These are phyloP conservation scores for Nycticorax nycticorax DNA, from an alignment of 2,113 vertebrate species.

Conservation along the genomic window DNA sequence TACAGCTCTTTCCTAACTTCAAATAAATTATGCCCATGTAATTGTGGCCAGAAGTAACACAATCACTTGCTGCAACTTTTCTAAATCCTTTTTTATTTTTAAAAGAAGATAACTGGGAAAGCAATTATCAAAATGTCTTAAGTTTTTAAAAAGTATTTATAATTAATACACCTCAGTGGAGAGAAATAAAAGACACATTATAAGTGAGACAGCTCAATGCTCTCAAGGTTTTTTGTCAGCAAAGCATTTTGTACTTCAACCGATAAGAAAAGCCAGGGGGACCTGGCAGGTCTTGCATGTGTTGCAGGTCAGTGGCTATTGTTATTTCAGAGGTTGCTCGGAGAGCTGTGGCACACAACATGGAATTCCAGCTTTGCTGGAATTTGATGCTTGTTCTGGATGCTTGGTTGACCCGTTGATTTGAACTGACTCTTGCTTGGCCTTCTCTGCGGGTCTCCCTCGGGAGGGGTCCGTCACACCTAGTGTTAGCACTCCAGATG, in stretches of 20 bases:
- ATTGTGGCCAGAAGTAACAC: neutral
- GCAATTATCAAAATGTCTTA: neutral
- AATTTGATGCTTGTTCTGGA: neutral
- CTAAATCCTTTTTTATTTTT: neutral
- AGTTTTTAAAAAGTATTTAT: neutral
- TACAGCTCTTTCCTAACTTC: neutral
- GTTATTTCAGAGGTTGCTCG: neutral
- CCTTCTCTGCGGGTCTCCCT: neutral
- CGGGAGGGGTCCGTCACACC: neutral
- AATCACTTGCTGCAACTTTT: neutral
- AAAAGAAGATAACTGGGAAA: neutral
- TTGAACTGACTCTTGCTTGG: neutral
- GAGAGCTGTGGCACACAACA: rapidly evolving
- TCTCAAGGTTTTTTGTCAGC: neutral
- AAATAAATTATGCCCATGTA: neutral
- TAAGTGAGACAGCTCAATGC: neutral
- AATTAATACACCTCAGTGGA: neutral
- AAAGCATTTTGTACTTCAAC: neutral
- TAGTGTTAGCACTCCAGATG: neutral
- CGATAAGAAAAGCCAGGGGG: neutral
- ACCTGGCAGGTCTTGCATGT: neutral
- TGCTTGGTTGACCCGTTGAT: neutral
- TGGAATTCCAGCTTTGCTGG: neutral
- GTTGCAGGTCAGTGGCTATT: neutral
- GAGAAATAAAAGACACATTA: neutral